Base-by-base conservation (phyloP, 2,888 invertebrate genomes). In the Polyommatus iphigenia region DNA sequence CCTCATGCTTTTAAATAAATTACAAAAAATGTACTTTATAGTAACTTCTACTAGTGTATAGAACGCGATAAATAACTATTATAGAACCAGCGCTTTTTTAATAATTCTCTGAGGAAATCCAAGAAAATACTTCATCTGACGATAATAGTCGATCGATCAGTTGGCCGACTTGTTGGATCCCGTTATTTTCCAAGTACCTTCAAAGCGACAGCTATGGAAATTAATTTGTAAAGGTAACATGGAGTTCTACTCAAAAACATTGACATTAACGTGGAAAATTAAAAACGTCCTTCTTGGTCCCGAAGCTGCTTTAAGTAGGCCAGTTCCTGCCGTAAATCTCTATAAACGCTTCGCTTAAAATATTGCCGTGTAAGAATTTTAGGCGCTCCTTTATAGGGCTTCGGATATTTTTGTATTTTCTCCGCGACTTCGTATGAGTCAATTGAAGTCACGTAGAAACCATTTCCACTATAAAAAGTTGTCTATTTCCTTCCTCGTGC, bases 291-390 rank as follows among this genome's bases (percentile, higher is more conserved):
- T 72, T 8, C 41, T 5, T 18, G 18, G 32, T 29, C 71, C 71
- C 54, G 32, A n/a, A 6, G 41, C 20, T 8, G 41, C 36, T 7
- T 20, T 41, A 72, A 72, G n/a, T 41, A 41, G 72, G 72, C 41
- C 72, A 72, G 41, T 41, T 20, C 72, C 72, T 72, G 18, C 20
- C 72, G 20, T 72, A 41, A 72, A 72, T 72, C 72, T 72, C n/a
- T 13, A 71, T 36, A 72, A 72, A 10, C 36, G 36, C 72, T 72
- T 72, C 0, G 10, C 41, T 41, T 46, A 72, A 72, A 72, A 72
- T 41, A 72, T 41, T 72, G 41, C 72, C 10, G 41, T 41, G 36
- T 41, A 20, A 72, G 41, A 72, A 72, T 3, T 24, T 72, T 72
- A n/a, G 72, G n/a, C n/a, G 41, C 71, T 20, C 1, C n/a, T 62